Evolutionary conservation across 2,888 invertebrate species (phyloP), one percentile per base, ranked within the genome.

Genomic region (Acanthosepion esculentum): DNA sequence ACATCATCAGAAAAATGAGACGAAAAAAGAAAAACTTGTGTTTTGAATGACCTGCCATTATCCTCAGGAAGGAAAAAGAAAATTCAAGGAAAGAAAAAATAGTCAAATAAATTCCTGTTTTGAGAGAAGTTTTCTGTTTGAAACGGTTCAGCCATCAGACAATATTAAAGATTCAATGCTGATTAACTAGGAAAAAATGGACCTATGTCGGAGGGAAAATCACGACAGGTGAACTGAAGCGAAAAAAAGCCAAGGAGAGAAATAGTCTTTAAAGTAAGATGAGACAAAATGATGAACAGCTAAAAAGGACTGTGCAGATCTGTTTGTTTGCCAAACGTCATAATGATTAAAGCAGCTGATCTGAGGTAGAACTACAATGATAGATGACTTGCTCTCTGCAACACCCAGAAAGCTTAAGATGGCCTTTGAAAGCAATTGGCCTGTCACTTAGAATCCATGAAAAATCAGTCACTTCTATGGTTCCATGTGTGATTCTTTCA

Each of bases 41-140:
- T 78, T 78, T 78, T 78, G 78, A 78, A 78, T 78, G 78, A n/a
- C n/a, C 78, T 78, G 78, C 78, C 78, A 78, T 78, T 78, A 78
- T 78, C 78, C 78, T 33, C n/a, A n/a, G n/a, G 78, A 78, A 78
- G 18, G 23, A 12, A 18, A 78, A 18, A 78, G 1, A 78, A 78
- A 78, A 29, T n/a, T n/a, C 10, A 0, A 33, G 15, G 3, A 12
- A n/a, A 33, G 12, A 78, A 78, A 78, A n/a, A 15, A n/a, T 33
- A 78, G 78, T 78, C 12, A 33, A 33, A 78, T n/a, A 78, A 78
- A 78, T n/a, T n/a, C n/a, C 12, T 78, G n/a, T 78, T 78, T 78
- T 78, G n/a, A 15, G n/a, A n/a, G n/a, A n/a, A 78, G 78, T 78
- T 78, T n/a, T 78, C 78, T 78, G 78, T 78, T 78, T 78, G 78